phyloP scores from a whole-genome alignment of 2,888 invertebrate genomes.

The Xanthia icteritia region DNA sequence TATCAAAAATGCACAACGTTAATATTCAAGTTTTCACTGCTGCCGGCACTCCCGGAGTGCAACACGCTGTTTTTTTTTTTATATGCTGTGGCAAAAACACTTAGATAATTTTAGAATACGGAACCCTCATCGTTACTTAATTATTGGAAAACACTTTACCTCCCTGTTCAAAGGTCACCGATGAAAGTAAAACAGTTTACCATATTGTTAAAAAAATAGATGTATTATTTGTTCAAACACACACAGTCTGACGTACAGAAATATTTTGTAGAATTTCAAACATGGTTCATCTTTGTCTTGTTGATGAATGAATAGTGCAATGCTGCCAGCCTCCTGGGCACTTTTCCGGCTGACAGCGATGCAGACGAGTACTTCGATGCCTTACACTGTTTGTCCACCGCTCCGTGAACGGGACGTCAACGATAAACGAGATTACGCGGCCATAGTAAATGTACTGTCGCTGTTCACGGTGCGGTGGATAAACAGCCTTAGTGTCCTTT shows the following conservation, averaged over 20 bases:
- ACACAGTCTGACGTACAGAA: background rate
- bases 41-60: no score
- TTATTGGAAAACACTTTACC: conserved; percentile 48
- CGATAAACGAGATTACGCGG: no score
- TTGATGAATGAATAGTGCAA: background rate
- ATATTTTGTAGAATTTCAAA: background rate
- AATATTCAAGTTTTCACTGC: no score
- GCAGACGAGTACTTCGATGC: no score
- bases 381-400: no score
- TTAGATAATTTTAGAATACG: conserved; percentile 18
- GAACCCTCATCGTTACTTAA: conserved; percentile 40
- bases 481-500: no score
- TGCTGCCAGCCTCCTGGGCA: background rate
- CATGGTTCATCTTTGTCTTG: background rate
- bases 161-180: conserved; percentile 10
- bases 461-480: no score
- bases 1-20: no score
- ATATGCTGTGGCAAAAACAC: conserved; percentile 10
- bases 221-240: background rate
- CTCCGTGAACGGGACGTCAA: no score
- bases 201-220: background rate
- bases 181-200: no score
- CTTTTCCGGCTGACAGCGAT: background rate
- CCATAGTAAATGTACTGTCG: no score
- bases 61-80: no score